Conservation (phyloP, 2,113 vertebrate species). For the Camelus dromedarius region DNA sequence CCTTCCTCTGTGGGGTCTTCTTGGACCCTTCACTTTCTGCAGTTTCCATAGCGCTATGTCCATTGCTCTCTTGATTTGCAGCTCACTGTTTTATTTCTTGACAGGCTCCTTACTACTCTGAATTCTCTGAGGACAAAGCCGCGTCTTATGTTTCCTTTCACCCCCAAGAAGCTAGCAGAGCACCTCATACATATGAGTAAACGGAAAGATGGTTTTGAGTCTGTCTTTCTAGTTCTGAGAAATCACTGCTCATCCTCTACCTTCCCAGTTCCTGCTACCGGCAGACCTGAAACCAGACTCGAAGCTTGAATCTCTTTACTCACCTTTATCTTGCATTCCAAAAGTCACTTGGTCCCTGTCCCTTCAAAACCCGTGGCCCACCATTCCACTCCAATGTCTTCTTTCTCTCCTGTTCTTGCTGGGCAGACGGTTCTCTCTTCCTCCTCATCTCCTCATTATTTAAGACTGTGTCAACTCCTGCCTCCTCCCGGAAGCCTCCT, state of each 20-base stretch:
- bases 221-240: background rate
- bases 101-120: background rate
- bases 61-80: background rate
- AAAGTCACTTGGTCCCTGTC: background rate
- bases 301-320: background rate
- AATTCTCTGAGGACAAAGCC: background rate
- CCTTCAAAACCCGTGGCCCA: background rate
- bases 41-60: background rate
- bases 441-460: background rate
- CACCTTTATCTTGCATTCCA: background rate
- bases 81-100: background rate
- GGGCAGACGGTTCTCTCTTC: background rate
- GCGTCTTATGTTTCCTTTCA: background rate
- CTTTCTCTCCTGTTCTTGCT: background rate
- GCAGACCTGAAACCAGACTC: background rate
- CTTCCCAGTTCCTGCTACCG: background rate
- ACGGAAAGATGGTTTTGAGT: background rate
- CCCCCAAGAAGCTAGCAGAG: background rate
- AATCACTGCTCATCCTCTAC: background rate
- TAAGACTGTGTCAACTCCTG: background rate
- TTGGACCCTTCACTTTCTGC: background rate
- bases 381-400: background rate
- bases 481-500: background rate
- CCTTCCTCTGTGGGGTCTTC: background rate
- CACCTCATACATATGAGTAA: accelerated